Percentiles rank a stretch among this genome's conserved stretches.
These are phyloP conservation scores for Therioaphis trifolii DNA, from an alignment of 2,888 invertebrate species.

Conservation along the genomic window DNA sequence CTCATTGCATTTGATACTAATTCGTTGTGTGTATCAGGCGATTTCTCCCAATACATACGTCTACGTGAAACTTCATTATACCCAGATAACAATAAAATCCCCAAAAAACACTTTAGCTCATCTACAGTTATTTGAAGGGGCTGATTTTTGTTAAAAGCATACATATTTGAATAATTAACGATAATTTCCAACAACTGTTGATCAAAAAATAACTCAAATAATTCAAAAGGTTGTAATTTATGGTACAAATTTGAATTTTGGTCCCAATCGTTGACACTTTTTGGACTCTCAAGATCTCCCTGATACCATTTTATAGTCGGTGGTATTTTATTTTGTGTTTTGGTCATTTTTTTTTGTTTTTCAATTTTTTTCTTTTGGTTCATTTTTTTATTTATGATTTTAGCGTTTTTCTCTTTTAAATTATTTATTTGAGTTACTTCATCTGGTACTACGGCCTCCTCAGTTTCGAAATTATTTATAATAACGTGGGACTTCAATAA, in stretches of 20 bases:
- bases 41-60: too few species aligned
- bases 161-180: too few species aligned
- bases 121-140: too few species aligned
- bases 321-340: slow-evolving; percentile 6
- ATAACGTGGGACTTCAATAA: neutral
- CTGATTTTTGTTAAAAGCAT: too few species aligned
- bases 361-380: neutral
- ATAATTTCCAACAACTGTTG: slow-evolving; percentile 17
- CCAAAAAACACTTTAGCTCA: too few species aligned
- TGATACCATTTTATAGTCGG: neutral
- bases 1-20: neutral
- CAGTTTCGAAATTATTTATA: slow-evolving; percentile 2
- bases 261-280: neutral
- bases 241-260: neutral
- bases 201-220: slow-evolving; percentile 29
- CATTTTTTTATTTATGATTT: neutral
- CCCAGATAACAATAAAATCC: too few species aligned
- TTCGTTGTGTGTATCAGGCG: too few species aligned
- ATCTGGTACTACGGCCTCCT: neutral
- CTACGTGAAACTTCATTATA: too few species aligned
- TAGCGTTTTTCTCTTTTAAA: neutral
- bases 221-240: slow-evolving; percentile 13
- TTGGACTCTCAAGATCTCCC: slow-evolving; percentile 3
- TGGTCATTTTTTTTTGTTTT: neutral
- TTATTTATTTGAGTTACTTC: neutral